Evolutionary conservation across 2,888 invertebrate species (phyloP).

Genomic region (Netelia inedita): DNA sequence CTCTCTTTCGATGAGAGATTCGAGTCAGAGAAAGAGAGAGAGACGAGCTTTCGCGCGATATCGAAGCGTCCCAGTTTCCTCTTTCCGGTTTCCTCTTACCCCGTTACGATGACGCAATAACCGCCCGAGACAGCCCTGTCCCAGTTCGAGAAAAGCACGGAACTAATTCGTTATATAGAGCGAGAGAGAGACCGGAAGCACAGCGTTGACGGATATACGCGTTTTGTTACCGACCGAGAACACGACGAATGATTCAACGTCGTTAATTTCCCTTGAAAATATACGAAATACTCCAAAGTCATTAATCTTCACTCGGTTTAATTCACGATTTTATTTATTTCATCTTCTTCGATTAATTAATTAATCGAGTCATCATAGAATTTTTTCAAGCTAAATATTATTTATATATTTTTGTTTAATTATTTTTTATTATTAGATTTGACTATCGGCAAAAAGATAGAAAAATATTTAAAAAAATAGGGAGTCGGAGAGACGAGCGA

Average conservation of each 20-base stretch:
- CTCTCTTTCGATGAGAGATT: conserved; percentile 5
- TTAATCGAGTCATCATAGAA: too few relatives aligned
- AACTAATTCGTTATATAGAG: not conserved
- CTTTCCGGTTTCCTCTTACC: conserved; percentile 64
- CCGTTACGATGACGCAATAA: conserved; percentile 40
- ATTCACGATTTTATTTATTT: too few relatives aligned
- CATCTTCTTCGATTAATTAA: not conserved
- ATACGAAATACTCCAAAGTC: too few relatives aligned
- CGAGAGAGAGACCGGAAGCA: too few relatives aligned
- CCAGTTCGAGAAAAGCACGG: not conserved
- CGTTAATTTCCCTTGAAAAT: too few relatives aligned
- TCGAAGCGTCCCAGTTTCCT: conserved; percentile 48
- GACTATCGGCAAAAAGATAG: not conserved
- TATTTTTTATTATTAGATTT: not conserved
- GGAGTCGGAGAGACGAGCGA: not conserved
- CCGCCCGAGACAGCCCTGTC: not conserved
- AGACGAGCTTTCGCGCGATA: conserved; percentile 25
- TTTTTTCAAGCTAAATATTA: too few relatives aligned
- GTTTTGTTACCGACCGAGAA: too few relatives aligned
- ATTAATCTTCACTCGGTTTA: too few relatives aligned
- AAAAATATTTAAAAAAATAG: not conserved
- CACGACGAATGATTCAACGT: too few relatives aligned
- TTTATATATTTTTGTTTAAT: too few relatives aligned
- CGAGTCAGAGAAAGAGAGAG: not conserved
- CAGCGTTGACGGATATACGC: too few relatives aligned